phyloP scores from a whole-genome alignment of 2,888 invertebrate genomes.

The Eupithecia vulgata region DNA sequence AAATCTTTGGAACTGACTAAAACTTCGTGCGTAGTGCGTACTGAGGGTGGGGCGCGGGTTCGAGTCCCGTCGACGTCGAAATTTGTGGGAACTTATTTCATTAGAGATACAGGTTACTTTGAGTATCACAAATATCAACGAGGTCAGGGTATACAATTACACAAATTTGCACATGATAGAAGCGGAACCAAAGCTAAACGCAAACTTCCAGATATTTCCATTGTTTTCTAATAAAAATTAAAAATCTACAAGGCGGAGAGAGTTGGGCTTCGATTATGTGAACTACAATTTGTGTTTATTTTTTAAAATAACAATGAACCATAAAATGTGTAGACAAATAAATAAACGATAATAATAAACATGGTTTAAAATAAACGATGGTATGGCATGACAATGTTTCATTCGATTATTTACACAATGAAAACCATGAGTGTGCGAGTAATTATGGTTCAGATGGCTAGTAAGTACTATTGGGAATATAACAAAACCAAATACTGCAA shows the following conservation, averaged over 20 bases:
- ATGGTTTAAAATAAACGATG: too few relatives aligned
- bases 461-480: neutral
- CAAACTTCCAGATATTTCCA: neutral
- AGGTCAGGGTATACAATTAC: neutral
- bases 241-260: neutral
- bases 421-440: neutral
- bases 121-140: neutral
- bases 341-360: neutral
- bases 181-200: neutral
- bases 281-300: neutral
- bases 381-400: neutral
- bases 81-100: too few relatives aligned
- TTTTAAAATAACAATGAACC: neutral
- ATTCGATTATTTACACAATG: neutral
- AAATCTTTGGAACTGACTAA: too few relatives aligned
- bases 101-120: neutral
- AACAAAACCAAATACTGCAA: neutral
- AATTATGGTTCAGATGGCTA: neutral
- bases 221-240: neutral
- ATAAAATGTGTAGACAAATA: neutral
- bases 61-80: too few relatives aligned
- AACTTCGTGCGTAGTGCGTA: too few relatives aligned
- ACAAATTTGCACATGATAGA: neutral
- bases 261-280: neutral
- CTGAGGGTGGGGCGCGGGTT: too few relatives aligned